phyloP scores from a whole-genome alignment of 1,140 invertebrate species.

The Drosophila melanica region DNA sequence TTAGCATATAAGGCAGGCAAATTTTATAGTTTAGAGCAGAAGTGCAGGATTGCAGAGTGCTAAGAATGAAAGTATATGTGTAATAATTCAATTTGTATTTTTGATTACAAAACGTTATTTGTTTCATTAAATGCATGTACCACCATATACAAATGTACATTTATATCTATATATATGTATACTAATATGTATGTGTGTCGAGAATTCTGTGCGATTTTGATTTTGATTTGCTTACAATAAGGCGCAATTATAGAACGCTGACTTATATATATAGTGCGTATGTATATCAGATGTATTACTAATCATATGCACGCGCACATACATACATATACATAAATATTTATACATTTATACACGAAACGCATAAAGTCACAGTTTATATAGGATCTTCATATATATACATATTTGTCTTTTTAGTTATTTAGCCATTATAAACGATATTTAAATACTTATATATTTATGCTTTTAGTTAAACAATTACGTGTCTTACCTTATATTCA shows the following conservation, averaged over 20 bases:
- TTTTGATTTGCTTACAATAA: constrained; percentile 19
- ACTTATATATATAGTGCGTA: constrained; percentile 13
- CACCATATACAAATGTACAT: not conserved
- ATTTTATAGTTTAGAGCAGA: constrained; percentile 43
- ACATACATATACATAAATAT: constrained; percentile 16
- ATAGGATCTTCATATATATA: constrained; percentile 49
- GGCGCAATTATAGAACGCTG: constrained; percentile 7
- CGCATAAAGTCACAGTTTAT: constrained; percentile 53
- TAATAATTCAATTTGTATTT: constrained; percentile 45
- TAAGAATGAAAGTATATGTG: constrained; percentile 23
- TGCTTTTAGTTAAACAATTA: constrained; percentile 10
- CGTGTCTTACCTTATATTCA: too few species aligned
- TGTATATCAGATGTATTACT: constrained; percentile 55
- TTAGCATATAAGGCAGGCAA: constrained; percentile 63
- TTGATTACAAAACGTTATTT: constrained; percentile 34
- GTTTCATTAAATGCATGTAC: constrained; percentile 38
- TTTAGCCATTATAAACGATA: constrained; percentile 63
- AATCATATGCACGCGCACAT: constrained; percentile 45
- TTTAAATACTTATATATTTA: constrained; percentile 66
- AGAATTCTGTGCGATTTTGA: constrained; percentile 26
- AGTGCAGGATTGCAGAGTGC: constrained; percentile 27
- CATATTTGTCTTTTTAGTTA: constrained; percentile 57
- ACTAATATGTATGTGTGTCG: not conserved
- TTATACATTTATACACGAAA: constrained; percentile 35
- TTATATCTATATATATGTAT: not conserved